These are phyloP conservation scores for Drosophila diplacantha DNA, from an alignment of 2,888 invertebrate species.

Conservation along the genomic window DNA sequence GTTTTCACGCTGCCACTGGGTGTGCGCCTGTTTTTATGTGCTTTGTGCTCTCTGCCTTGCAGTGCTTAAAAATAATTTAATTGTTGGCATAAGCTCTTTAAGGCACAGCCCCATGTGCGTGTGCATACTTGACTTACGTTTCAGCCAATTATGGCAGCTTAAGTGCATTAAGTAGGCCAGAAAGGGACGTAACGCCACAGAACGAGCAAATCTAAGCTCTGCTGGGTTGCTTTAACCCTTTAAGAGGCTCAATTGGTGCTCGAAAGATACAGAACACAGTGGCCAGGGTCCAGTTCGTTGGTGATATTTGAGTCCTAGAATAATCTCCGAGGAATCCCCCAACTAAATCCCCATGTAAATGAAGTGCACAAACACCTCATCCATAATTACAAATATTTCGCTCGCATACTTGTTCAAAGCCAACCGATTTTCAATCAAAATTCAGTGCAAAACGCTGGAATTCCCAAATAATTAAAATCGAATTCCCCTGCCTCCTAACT, in stretches of 20 bases:
- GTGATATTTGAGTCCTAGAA: too few species aligned
- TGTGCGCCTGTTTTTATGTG: constrained; percentile 42
- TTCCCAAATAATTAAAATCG: constrained; percentile 1
- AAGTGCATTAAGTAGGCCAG: constrained; percentile 18
- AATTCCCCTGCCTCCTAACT: background rate
- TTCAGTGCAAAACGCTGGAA: constrained; percentile 3
- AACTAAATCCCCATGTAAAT: background rate
- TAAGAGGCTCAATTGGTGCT: background rate
- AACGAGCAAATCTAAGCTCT: background rate
- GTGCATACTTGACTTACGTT: constrained; percentile 40
- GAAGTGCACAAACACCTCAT: background rate
- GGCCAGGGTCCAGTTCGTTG: background rate
- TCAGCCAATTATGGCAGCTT: constrained; percentile 57
- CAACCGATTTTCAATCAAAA: constrained; percentile 4
- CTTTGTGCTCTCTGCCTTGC: constrained; percentile 35
- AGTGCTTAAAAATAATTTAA: constrained; percentile 65
- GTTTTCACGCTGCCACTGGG: constrained; percentile 20
- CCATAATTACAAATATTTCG: background rate
- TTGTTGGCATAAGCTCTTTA: constrained; percentile 67
- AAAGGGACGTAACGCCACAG: background rate
- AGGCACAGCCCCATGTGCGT: constrained; percentile 28
- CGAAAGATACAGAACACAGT: background rate
- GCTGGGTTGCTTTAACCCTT: background rate
- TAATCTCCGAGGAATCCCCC: background rate
- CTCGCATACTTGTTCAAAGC: background rate